Conservation (phyloP, 2,888 invertebrate genomes). For the Tenthredo distinguenda region DNA sequence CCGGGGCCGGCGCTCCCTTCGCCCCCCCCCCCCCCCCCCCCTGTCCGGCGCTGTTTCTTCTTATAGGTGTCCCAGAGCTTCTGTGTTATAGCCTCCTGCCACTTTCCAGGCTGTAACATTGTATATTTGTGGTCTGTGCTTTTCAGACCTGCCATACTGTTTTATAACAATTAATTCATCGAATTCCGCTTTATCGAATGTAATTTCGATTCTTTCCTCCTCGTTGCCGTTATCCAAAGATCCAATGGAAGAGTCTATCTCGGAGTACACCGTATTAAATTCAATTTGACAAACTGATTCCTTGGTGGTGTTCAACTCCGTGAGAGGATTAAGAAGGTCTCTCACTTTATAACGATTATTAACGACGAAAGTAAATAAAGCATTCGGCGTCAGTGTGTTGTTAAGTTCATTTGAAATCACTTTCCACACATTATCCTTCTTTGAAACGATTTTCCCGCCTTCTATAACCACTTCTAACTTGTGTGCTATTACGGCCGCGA, state of each 20-base stretch:
- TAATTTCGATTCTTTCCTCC: not conserved
- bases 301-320: not conserved
- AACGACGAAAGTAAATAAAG: not conserved
- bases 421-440: not conserved
- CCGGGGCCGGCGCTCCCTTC: too few species aligned
- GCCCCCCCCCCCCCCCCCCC: too few species aligned
- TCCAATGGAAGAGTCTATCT: not conserved
- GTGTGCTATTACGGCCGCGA: not conserved
- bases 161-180: not conserved
- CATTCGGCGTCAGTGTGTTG: not conserved
- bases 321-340: not conserved
- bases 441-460: not conserved
- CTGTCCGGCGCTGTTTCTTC: not conserved
- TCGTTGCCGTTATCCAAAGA: not conserved
- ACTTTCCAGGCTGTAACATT: conserved; percentile 1
- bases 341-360: conserved; percentile 3
- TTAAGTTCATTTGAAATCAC: not conserved
- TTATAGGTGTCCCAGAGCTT: not conserved
- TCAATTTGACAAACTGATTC: not conserved
- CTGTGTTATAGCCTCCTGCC: conserved; percentile 6
- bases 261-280: not conserved
- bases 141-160: not conserved
- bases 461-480: not conserved
- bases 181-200: conserved; percentile 15
- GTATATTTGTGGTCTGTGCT: conserved; percentile 20